These are phyloP conservation scores for Molorchus minor DNA, from an alignment of 2,888 invertebrate species.

Conservation along the genomic window DNA sequence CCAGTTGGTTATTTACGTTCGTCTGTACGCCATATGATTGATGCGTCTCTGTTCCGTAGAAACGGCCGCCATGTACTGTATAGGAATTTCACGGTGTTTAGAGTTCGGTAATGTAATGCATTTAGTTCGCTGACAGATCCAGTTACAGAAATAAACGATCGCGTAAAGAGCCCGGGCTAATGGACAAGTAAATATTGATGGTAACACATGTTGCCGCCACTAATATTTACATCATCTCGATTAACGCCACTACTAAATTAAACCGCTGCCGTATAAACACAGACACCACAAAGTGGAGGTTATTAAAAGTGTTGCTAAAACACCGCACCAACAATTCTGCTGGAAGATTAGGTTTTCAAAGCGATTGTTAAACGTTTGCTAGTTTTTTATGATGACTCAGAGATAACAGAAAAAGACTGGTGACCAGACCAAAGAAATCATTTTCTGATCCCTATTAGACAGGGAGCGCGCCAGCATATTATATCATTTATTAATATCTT, in stretches of 20 bases:
- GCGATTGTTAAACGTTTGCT: background rate
- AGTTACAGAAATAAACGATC: constrained; percentile 47
- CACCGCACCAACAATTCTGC: background rate
- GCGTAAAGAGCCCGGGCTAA: constrained; percentile 40
- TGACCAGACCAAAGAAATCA: background rate
- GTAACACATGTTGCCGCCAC: constrained; percentile 44
- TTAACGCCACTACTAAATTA: constrained; percentile 34
- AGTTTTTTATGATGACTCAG: background rate
- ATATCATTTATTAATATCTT: no score
- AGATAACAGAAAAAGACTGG: background rate
- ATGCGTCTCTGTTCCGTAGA: constrained; percentile 40
- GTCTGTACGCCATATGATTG: constrained; percentile 40
- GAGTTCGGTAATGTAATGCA: constrained; percentile 51
- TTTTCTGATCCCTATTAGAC: no score
- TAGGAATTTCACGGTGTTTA: constrained; percentile 48
- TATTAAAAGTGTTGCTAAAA: constrained; percentile 10
- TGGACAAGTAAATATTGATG: constrained; percentile 44
- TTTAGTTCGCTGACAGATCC: constrained; percentile 51
- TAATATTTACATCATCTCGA: constrained; percentile 41
- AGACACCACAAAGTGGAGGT: constrained; percentile 7
- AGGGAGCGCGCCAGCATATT: no score
- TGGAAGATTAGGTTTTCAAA: background rate
- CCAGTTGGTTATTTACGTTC: constrained; percentile 42
- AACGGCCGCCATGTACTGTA: no score
- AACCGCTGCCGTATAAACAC: constrained; percentile 19